Evolutionary conservation across 1,140 invertebrate species (phyloP), one percentile per base, ranked within the genome.

Genomic region (Stenopsyche tienmushanensis): DNA sequence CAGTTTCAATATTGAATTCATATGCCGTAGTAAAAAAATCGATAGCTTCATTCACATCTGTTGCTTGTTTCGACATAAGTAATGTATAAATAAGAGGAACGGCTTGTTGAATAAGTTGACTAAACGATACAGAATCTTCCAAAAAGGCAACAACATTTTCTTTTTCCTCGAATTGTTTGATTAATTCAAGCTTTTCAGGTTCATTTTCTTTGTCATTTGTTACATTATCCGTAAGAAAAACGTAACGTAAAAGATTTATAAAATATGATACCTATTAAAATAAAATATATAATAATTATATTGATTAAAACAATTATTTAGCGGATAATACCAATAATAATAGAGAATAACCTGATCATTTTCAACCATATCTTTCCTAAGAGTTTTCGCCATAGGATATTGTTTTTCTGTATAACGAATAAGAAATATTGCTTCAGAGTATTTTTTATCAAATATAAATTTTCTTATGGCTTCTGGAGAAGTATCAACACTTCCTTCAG

Each of bases 1-100:
- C 86, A 5, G 89, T 86, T 39, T 85, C 80, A 13, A 95, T 82
- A 50, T 88, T 86, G 74, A 93, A 93, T 72, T 91, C 85, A 73
- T 87, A 89, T 2, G 90, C 90, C 0, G 86, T 86, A 0, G 90
- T 90, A 67, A 96, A 90, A 73, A 96, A 91, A 52, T 91, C 86
- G 42, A 94, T 89, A 0, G 93, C 88, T 78, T 95, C 93, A 34
- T 88, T 82, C 0, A 93, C 88, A 76, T 95, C 93, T 0, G 88
- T 83, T 0, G 85, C 81, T 64, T 85, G 87, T 71, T 88, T 86
- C 0, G 92, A 93, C 69, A 86, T 85, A 1, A 95, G 78, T 69
- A 94, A 76, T 10, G 86, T 81, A 70, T 88, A 86, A 10, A 91
- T 83, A 3, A 89, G 71, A 0, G 90, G 89, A 47, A 94, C 82